These are phyloP conservation scores for Drosophila tropicalis DNA, from an alignment of 1,140 invertebrate species.

Conservation along the genomic window DNA sequence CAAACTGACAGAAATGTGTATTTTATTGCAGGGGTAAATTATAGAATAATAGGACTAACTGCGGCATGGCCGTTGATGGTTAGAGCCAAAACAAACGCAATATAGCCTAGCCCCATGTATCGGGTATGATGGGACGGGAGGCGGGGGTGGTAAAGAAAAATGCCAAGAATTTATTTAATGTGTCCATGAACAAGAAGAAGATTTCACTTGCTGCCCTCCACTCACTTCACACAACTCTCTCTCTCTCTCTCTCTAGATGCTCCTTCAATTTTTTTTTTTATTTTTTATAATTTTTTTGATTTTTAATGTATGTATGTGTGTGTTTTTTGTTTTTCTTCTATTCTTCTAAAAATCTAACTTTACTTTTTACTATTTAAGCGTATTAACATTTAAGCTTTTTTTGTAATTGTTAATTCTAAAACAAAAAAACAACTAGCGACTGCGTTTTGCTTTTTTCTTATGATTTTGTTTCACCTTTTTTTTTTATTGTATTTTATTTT, in stretches of 20 bases:
- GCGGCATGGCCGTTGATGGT: neutral
- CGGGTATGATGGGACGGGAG: too few species aligned
- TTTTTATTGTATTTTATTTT: neutral
- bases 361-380: conserved; percentile 67
- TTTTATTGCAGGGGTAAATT: neutral
- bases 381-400: conserved; percentile 77
- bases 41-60: neutral
- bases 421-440: conserved; percentile 23
- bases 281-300: conserved; percentile 25
- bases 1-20: too few species aligned
- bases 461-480: neutral
- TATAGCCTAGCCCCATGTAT: conserved; percentile 12
- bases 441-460: conserved; percentile 1
- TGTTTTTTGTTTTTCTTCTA: conserved; percentile 46
- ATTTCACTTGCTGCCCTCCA: conserved; percentile 8
- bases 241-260: neutral
- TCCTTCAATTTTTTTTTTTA: neutral
- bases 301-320: neutral
- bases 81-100: conserved; percentile 1
- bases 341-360: conserved; percentile 62
- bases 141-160: neutral
- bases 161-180: conserved; percentile 5
- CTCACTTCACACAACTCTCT: neutral
- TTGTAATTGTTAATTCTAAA: conserved; percentile 64
- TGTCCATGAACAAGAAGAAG: neutral